phyloP scores from a whole-genome alignment of 2,797 vertebrate genomes.

The Phataginus tricuspis region DNA sequence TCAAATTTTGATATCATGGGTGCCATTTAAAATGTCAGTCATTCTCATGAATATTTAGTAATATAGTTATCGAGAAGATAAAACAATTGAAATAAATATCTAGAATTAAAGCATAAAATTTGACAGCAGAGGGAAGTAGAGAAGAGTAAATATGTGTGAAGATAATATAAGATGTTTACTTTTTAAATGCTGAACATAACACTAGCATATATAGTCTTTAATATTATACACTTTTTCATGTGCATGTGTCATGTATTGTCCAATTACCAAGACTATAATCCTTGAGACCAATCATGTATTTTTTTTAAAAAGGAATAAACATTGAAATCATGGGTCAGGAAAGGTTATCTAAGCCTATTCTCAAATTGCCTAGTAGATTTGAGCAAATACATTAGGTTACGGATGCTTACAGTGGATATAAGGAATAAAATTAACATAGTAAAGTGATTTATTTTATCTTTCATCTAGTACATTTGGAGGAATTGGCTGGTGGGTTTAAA shows the following conservation, averaged over 20 bases:
- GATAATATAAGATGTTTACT: not conserved
- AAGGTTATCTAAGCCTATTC: not conserved
- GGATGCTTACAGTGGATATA: not conserved
- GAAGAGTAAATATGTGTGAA: not conserved
- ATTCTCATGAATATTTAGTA: slow-evolving; percentile 34
- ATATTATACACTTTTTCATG: not conserved
- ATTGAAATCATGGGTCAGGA: not conserved
- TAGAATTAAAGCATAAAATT: slow-evolving; percentile 7
- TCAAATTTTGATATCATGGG: not conserved
- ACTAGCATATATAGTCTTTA: not conserved
- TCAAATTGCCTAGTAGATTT: not conserved
- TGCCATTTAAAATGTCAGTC: not conserved
- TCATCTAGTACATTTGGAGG: not conserved
- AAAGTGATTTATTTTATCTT: not conserved
- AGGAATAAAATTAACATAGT: slow-evolving; percentile 19
- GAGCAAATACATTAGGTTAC: not conserved
- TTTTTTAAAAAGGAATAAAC: not conserved
- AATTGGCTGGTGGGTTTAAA: slow-evolving; percentile 23
- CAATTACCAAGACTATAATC: not conserved
- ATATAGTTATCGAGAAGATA: not conserved
- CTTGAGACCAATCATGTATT: not conserved
- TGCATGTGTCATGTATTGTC: not conserved
- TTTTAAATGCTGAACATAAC: not conserved
- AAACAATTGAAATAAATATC: slow-evolving; percentile 29
- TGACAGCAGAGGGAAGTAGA: not conserved